Percentiles rank a stretch among this genome's conserved stretches.
Conservation (phyloP, 2,888 invertebrate genomes). For the Macrosoma leucophasiata region DNA sequence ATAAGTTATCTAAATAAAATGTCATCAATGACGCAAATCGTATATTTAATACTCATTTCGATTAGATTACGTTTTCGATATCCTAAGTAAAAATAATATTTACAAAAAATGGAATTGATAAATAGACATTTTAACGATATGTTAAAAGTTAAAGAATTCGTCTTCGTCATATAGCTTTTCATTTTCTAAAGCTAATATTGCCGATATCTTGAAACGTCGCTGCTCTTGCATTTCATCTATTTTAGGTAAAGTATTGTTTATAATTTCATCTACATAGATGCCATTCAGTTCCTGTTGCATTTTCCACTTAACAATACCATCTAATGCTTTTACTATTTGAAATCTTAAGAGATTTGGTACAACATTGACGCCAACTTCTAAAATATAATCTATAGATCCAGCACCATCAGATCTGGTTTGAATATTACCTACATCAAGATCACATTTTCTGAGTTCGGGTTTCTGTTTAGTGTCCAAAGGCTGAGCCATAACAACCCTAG, state of each 20-base stretch:
- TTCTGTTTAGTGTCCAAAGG: constrained; percentile 80
- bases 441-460: constrained; percentile 79
- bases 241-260: constrained; percentile 78
- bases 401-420: constrained; percentile 84
- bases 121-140: neutral
- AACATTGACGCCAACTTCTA: constrained; percentile 83
- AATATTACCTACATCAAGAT: constrained; percentile 84
- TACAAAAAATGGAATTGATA: neutral
- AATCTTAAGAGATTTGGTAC: constrained; percentile 85
- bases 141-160: constrained; percentile 37
- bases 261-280: constrained; percentile 79
- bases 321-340: constrained; percentile 85
- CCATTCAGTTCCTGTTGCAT: constrained; percentile 81
- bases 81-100: neutral
- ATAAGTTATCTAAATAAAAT: neutral
- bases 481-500: constrained; percentile 78
- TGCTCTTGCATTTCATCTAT: constrained; percentile 67
- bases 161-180: constrained; percentile 28
- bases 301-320: constrained; percentile 79
- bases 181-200: constrained; percentile 16
- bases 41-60: neutral
- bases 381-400: constrained; percentile 83
- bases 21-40: neutral
- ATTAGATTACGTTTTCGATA: neutral
- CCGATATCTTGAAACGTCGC: constrained; percentile 36